Conservation (phyloP, 2,888 invertebrate genomes). For the Drosophila neonasuta region DNA sequence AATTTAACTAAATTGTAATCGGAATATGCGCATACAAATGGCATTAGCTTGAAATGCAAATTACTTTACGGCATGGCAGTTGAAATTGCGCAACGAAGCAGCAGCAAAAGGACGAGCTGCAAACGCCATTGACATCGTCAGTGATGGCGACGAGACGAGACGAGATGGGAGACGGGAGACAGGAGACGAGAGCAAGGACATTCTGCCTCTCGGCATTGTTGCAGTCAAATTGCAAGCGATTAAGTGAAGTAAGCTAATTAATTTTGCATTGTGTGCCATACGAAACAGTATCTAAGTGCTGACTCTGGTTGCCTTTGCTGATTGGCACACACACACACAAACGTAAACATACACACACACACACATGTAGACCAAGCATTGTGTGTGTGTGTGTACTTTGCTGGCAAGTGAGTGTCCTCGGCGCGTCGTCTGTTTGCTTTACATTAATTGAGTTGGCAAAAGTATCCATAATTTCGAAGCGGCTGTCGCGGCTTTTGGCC, state of each 20-base stretch:
- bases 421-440: constrained; percentile 65
- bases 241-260: constrained; percentile 78
- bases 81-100: constrained; percentile 22
- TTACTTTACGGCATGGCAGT: constrained; percentile 70
- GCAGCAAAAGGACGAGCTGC: constrained; percentile 1
- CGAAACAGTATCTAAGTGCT: constrained; percentile 46
- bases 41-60: constrained; percentile 77
- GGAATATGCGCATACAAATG: constrained; percentile 78
- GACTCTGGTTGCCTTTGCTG: constrained; percentile 26
- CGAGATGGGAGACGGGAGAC: not conserved
- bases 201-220: constrained; percentile 56
- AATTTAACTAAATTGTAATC: constrained; percentile 78
- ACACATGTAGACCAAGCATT: no score
- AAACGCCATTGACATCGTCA: not conserved
- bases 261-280: constrained; percentile 72
- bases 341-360: constrained; percentile 1
- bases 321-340: constrained; percentile 35
- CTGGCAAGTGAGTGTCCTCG: constrained; percentile 9
- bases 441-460: constrained; percentile 75
- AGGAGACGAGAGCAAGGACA: constrained; percentile 24
- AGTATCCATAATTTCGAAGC: constrained; percentile 69
- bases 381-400: constrained; percentile 9
- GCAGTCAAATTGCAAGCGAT: constrained; percentile 75
- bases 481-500: constrained; percentile 57
- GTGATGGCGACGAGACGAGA: constrained; percentile 6